Conservation (phyloP, 2,113 vertebrate genomes). For the Ammodytes dubius region DNA sequence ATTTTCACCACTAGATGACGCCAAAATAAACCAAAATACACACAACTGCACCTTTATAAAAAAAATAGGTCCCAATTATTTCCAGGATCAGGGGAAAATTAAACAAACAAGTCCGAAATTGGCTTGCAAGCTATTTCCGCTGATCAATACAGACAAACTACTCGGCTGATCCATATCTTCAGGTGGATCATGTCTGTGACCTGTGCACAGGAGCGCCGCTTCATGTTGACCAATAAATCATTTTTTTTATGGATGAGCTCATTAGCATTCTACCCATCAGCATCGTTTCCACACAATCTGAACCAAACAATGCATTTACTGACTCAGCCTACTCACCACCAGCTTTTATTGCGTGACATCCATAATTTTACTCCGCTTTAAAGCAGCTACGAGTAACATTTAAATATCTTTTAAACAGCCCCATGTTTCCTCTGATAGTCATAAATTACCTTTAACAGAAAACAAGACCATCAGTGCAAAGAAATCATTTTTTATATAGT, state of each 20-base stretch:
- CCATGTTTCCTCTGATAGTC: too few species aligned
- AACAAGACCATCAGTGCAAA: too few species aligned
- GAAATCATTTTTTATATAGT: too few species aligned
- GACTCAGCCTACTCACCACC: slow-evolving; percentile 64
- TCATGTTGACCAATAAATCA: slow-evolving; percentile 30
- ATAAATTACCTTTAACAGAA: too few species aligned
- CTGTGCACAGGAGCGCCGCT: slow-evolving; percentile 16
- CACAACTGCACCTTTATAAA: too few species aligned
- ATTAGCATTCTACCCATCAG: slow-evolving; percentile 62
- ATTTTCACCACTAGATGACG: too few species aligned
- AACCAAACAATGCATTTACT: slow-evolving; percentile 70
- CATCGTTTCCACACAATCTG: slow-evolving; percentile 56
- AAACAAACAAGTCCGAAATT: neutral
- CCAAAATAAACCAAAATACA: too few species aligned
- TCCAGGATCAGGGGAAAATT: too few species aligned
- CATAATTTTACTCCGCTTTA: slow-evolving; percentile 62
- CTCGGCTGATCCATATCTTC: slow-evolving; percentile 9
- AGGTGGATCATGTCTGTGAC: neutral
- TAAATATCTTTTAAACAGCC: too few species aligned
- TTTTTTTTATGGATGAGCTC: slow-evolving; percentile 30
- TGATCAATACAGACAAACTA: slow-evolving; percentile 4
- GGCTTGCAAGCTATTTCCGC: neutral
- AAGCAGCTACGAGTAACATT: neutral
- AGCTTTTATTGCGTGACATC: slow-evolving; percentile 58
- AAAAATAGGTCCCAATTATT: too few species aligned